Base-by-base conservation (phyloP, 2,797 vertebrate genomes). In the Ataeniobius toweri region DNA sequence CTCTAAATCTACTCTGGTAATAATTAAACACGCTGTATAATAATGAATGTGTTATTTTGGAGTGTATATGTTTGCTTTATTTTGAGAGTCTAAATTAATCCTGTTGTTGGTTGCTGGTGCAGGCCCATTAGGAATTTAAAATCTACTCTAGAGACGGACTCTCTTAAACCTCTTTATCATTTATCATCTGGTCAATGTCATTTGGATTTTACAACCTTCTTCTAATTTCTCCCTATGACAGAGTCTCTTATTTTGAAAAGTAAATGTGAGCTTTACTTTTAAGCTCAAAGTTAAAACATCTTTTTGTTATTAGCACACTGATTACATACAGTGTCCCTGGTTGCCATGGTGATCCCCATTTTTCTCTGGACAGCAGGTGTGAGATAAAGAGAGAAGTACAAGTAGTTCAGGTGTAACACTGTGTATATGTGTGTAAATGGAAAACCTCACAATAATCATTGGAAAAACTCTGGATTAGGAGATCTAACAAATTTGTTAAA, bases 401-500 rank as follows among this genome's bases (percentile, higher is more conserved):
- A 65, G 20, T 22, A 65, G 36, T 39, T 36, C 36, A n/a, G 63
- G 63, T 67, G 41, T 44, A 55, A 55, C 53, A 24, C 53, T 2
- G 20, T 53, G 18, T 55, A 22, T 55, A 41, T 41, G 36, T n/a
- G 36, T 24, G 36, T 67, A 44, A 44, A 67, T 67, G 39, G 39
- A 44, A 67, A 67, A 13, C 39, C 39, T 41, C 39, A 44, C 39
- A 67, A 67, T 67, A 67, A 41, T 67, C 36, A 46, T 46, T 0
- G 1, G 22, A 44, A 20, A 67, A 67, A 67, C 5, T 67, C 36
- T 12, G 22, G 22, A 18, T 67, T 41, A 44, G 63, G 22, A 67
- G 63, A 67, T 24, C 22, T 41, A 39, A 73, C 20, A 24, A 55
- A 16, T 73, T 55, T 39, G 53, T 39, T 51, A 28, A 80, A 89